phyloP scores from a whole-genome alignment of 2,888 invertebrate genomes.

The Masnerella sp. region DNA sequence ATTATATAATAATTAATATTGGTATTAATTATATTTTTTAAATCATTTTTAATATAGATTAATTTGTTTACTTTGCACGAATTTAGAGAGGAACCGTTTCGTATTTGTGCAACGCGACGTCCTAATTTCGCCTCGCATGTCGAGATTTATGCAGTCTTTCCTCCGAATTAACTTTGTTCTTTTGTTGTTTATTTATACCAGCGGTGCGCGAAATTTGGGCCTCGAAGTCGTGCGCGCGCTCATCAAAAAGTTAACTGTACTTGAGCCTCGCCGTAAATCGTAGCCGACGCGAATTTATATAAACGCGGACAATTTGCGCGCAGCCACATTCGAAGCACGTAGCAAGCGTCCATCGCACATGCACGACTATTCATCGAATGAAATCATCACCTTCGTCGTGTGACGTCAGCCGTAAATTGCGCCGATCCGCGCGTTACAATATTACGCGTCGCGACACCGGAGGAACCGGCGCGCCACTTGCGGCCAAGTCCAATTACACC shows the following conservation, averaged over 20 bases:
- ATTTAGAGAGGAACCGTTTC: conserved; percentile 26
- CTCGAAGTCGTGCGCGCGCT: not conserved
- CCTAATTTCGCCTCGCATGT: conserved; percentile 44
- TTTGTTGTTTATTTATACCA: conserved; percentile 34
- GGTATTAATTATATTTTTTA: too few relatives aligned
- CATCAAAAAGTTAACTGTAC: conserved; percentile 6
- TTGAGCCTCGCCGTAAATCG: conserved; percentile 9
- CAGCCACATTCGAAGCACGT: conserved; percentile 35
- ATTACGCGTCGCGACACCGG: conserved; percentile 9
- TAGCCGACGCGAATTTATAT: conserved; percentile 24
- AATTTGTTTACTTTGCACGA: too few relatives aligned
- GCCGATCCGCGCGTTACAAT: conserved; percentile 42
- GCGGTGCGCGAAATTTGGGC: not conserved
- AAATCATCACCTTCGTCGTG: conserved; percentile 42
- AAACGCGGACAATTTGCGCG: conserved; percentile 9
- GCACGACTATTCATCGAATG: conserved; percentile 40
- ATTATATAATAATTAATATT: too few relatives aligned
- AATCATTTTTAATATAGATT: too few relatives aligned
- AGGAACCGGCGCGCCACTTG: conserved; percentile 14
- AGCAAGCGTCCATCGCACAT: conserved; percentile 22
- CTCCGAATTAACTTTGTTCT: conserved; percentile 33
- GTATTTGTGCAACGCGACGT: conserved; percentile 38
- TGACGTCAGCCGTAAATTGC: conserved; percentile 51
- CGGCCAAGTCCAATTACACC: conserved; percentile 9
- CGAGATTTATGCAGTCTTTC: conserved; percentile 43